Base-by-base conservation (phyloP, 2,113 vertebrate genomes). In the Pluvialis apricaria region DNA sequence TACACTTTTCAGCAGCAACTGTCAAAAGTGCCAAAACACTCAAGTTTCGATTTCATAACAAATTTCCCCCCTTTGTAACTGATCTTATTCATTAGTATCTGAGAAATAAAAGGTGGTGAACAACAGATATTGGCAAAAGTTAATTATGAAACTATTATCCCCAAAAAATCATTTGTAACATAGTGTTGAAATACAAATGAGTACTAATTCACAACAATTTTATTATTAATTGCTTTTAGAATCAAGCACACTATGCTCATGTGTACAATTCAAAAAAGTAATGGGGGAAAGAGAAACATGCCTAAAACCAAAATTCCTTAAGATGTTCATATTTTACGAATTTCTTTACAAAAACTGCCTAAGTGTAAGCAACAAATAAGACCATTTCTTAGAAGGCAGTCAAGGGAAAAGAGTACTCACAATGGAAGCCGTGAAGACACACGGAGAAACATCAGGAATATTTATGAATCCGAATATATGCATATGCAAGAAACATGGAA, bases 71-170 rank as follows among this genome's bases (percentile, higher is more conserved):
- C 71, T 96, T 96, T 97, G 91, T 94, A 98, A 97, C 54, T 94
- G 94, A 96, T 96, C 95, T 92, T 82, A 83, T 72, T 97, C 79
- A 81, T 96, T 95, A 96, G 38, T 49, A 82, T 94, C 51, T 77
- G 88, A 94, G 65, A 86, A 96, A 85, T 76, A 79, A 85, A 94
- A 94, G 90, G 22, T 73, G 61, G 38, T 95, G 92, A 95, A 60
- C 40, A 95, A 78, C 28, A 76, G 15, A 64, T 88, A 77, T 7
- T 38, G 61, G 52, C 45, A 91, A 82, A 95, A 82, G 78, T 72
- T 92, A 92, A 69, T 92, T 82, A 73, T 60, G 64, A 90, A 95
- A 88, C 10, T 77, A 47, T 72, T 96, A 91, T 86, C 61, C 55
- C 40, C 84, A 40, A 92, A 90, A 94, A 95, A 75, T 82, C 8